These are phyloP conservation scores for Ailuropoda melanoleuca DNA, from an alignment of 2,113 vertebrate species.

Conservation along the genomic window DNA sequence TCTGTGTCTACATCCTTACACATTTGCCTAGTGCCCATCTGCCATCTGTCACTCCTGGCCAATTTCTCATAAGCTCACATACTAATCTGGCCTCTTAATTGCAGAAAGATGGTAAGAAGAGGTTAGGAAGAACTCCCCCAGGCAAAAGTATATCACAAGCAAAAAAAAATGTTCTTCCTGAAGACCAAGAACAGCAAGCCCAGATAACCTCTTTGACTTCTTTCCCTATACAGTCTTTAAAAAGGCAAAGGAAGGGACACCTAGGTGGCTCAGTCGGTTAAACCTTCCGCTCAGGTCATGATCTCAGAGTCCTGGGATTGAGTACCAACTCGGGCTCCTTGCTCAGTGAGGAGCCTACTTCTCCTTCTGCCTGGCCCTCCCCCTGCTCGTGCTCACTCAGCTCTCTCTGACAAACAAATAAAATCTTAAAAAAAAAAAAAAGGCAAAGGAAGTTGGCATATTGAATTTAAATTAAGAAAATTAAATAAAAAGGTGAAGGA, in stretches of 20 bases:
- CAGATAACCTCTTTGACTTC: neutral
- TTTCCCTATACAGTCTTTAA: neutral
- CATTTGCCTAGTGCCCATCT: neutral
- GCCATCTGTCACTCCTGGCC: neutral
- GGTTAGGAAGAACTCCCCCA: neutral
- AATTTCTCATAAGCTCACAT: neutral
- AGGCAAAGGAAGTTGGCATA: neutral
- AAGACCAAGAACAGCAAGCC: neutral
- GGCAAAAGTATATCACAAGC: neutral
- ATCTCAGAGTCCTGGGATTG: neutral
- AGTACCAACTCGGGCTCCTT: neutral
- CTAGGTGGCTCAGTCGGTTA: neutral
- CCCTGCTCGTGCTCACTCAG: neutral
- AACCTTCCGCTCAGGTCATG: neutral
- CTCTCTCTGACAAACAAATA: neutral
- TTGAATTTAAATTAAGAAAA: neutral
- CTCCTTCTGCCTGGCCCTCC: neutral
- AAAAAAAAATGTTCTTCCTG: neutral
- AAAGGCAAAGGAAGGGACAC: neutral
- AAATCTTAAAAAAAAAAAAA: neutral
- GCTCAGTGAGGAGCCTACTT: neutral
- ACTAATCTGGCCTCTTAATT: neutral
- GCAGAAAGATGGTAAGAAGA: neutral
- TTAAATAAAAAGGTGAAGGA: neutral
- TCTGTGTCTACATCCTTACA: neutral